Evolutionary conservation across 1,140 invertebrate genomes (phyloP), one percentile per base, ranked within the genome.

Genomic region (Drosophila kurseongensis): DNA sequence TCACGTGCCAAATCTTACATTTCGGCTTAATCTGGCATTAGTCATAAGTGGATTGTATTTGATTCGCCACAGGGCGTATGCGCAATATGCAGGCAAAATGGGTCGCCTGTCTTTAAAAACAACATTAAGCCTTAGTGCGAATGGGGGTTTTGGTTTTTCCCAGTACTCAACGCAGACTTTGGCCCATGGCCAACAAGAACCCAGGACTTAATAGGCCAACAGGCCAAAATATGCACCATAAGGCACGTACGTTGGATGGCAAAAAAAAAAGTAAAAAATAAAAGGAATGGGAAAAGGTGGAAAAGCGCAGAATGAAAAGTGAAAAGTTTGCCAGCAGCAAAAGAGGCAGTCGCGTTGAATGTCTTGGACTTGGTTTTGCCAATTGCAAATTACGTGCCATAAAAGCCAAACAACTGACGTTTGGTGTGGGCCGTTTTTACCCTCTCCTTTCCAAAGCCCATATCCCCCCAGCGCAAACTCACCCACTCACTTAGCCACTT

Each of bases 381-480:
- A 89, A 80, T 89, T 90, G 84, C 84, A 89, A 89, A 89, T 89
- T 89, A 89, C 85, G 85, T 89, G 84, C 84, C 80, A 89, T 89
- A 89, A 84, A 90, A 89, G 75, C 63, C 60, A 83, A 80, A 58
- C 81, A 60, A 76, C 68, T 74, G 67, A 63, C 59, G 68, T 78
- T 67, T 72, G 80, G 76, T 71, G 63, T 66, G 61, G 65, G 57
- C 65, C 48, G 61, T 18, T 16, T 36, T 36, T 36, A 35, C 47
- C 18, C 54, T 29, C 45, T 40, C 58, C 59, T 27, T 29, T 52
- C 8, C 35, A 23, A 36, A 14, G 12, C 29, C 57, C 42, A 12
- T 12, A 32, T 23, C 14, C 69, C 41, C 29, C 47, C 38, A 32
- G 42, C 16, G 6, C 35, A 35, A 36, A 57, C 61, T 63, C 73